Evolutionary conservation across 2,113 vertebrate genomes (phyloP).

Genomic region (Dunckerocampus dactyliophorus): DNA sequence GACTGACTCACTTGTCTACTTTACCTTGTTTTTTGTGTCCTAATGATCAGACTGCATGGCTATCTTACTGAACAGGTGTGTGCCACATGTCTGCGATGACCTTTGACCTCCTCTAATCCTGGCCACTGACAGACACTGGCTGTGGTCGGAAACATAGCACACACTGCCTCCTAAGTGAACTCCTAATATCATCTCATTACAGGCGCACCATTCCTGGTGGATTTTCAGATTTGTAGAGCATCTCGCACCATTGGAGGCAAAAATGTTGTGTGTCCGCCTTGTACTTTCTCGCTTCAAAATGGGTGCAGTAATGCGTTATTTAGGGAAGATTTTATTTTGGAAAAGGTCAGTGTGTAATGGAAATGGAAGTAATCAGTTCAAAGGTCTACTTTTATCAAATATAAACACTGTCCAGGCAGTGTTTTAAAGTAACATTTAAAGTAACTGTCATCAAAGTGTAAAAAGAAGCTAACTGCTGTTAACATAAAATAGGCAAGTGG

Average conservation of each 20-base stretch:
- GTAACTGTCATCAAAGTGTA: background rate
- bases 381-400: too few relatives aligned
- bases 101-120: constrained; percentile 32
- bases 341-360: background rate
- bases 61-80: constrained; percentile 46
- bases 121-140: constrained; percentile 5
- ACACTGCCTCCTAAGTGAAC: constrained; percentile 1
- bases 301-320: background rate
- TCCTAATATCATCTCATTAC: constrained; percentile 1
- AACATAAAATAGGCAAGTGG: too few relatives aligned
- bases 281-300: background rate
- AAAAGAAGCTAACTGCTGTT: background rate
- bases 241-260: background rate
- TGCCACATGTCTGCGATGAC: constrained; percentile 42
- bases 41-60: constrained; percentile 10
- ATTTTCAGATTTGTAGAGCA: background rate
- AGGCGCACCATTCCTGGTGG: background rate
- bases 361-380: too few relatives aligned
- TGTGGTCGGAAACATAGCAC: background rate
- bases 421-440: background rate
- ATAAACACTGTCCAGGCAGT: too few relatives aligned
- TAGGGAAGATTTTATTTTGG: background rate
- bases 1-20: constrained; percentile 3
- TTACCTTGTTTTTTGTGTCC: constrained; percentile 14
- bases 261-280: too few relatives aligned